Conservation (phyloP, 2,797 vertebrate genomes). For the Microctenopoma stevenorrisi region DNA sequence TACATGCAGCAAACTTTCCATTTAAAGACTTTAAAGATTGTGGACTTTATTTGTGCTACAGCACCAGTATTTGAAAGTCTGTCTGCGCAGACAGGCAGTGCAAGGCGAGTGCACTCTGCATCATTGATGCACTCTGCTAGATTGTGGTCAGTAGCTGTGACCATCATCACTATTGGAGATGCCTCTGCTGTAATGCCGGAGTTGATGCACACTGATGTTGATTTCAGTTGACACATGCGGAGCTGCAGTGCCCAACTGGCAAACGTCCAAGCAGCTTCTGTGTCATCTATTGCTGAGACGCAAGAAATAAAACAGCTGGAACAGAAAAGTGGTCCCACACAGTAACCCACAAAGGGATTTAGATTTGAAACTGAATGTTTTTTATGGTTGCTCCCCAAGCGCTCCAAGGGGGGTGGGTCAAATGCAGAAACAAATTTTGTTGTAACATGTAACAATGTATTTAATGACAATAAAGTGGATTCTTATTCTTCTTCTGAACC, state of each 20-base stretch:
- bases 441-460: no score
- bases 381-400: no score
- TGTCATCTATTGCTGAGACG: background rate
- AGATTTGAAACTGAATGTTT: slow-evolving; percentile 2
- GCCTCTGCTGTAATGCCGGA: slow-evolving; percentile 27
- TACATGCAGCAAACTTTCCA: slow-evolving; percentile 1
- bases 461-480: no score
- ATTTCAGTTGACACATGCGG: slow-evolving; percentile 36
- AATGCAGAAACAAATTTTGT: no score
- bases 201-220: slow-evolving; percentile 39
- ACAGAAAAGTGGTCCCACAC: slow-evolving; percentile 1
- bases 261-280: slow-evolving; percentile 20
- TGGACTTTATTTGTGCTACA: background rate
- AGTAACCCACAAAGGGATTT: slow-evolving; percentile 9
- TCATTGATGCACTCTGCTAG: slow-evolving; percentile 49
- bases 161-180: slow-evolving; percentile 11
- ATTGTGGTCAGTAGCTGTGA: slow-evolving; percentile 38
- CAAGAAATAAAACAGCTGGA: slow-evolving; percentile 30
- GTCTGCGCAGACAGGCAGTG: slow-evolving; percentile 16
- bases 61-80: slow-evolving; percentile 12
- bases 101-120: slow-evolving; percentile 41
- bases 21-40: background rate
- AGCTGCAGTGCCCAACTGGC: slow-evolving; percentile 15
- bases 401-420: no score
- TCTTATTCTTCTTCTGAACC: background rate